phyloP scores from a whole-genome alignment of 2,888 invertebrate genomes.

The Caenorhabditis afra region DNA sequence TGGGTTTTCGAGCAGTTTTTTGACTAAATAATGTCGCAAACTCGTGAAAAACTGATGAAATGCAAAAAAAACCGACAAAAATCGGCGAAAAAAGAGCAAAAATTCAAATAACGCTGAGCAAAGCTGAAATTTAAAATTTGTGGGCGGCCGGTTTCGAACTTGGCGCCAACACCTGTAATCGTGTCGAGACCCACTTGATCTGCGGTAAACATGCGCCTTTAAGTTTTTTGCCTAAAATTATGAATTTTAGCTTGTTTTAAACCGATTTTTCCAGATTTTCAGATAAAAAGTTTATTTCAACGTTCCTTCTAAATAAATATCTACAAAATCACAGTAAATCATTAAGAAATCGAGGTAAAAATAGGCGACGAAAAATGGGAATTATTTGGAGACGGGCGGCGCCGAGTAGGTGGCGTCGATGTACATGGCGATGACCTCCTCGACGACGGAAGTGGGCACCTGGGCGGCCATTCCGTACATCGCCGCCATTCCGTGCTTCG shows the following conservation, averaged over 20 bases:
- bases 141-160: conserved; percentile 1
- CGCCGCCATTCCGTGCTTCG: conserved; percentile 84
- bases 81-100: too few relatives aligned
- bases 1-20: neutral
- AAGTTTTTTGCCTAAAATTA: neutral
- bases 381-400: conserved; percentile 41
- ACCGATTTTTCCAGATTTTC: neutral
- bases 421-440: conserved; percentile 88
- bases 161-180: neutral
- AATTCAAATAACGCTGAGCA: neutral
- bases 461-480: conserved; percentile 93
- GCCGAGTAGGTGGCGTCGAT: conserved; percentile 90
- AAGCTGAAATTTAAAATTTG: conserved; percentile 1
- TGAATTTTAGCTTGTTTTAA: neutral
- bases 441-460: conserved; percentile 91
- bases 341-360: too few relatives aligned
- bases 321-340: too few relatives aligned
- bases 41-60: neutral
- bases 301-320: too few relatives aligned
- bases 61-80: neutral
- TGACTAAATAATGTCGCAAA: too few relatives aligned
- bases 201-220: conserved; percentile 18
- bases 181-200: conserved; percentile 13
- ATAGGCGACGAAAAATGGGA: neutral
- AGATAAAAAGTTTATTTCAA: too few relatives aligned